Conservation (phyloP, 2,113 vertebrate genomes). For the Diadophis punctatus region DNA sequence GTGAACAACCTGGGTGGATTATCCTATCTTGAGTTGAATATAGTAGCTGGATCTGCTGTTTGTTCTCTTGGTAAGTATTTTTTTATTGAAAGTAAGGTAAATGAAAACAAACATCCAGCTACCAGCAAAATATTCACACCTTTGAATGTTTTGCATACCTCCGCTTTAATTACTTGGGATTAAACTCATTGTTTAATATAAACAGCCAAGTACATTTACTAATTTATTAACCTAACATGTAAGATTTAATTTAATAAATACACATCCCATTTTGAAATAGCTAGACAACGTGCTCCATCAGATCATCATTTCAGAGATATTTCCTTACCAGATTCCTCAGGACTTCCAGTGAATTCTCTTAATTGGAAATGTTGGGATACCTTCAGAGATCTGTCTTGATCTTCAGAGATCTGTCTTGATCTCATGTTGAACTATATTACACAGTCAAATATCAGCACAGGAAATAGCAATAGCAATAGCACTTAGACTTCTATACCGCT, state of each 20-base stretch:
- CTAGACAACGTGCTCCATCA: neutral
- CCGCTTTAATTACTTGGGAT: neutral
- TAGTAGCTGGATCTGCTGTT: constrained; percentile 77
- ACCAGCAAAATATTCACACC: neutral
- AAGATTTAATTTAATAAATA: neutral
- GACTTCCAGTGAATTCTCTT: neutral
- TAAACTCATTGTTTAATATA: neutral
- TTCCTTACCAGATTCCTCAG: neutral
- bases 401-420: neutral
- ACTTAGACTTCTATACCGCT: too few species aligned
- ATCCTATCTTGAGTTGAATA: constrained; percentile 87
- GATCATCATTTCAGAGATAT: neutral
- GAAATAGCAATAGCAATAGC: neutral
- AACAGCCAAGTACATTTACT: neutral
- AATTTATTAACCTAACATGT: neutral
- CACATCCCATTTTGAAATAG: neutral
- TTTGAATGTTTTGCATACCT: neutral
- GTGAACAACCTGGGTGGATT: constrained; percentile 93
- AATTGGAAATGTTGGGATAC: neutral
- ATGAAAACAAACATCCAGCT: neutral
- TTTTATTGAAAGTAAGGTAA: neutral
- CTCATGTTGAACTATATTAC: neutral
- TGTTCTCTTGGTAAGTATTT: constrained; percentile 73
- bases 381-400: too few species aligned
- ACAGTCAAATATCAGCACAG: neutral